Evolutionary conservation across 2,797 vertebrate species (phyloP).

Genomic region (Acropternis orthonyx): DNA sequence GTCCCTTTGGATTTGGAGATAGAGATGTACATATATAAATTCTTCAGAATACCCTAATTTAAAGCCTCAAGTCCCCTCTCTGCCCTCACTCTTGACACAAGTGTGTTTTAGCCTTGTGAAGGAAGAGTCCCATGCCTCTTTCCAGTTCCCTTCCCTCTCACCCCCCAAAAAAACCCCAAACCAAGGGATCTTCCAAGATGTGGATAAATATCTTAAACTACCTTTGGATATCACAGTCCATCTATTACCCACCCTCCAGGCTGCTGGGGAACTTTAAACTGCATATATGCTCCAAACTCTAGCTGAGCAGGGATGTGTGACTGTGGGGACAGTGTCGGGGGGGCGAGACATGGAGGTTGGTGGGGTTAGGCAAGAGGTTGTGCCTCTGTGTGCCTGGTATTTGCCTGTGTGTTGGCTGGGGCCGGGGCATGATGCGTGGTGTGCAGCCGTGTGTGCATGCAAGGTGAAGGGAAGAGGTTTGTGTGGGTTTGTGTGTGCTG

Average conservation of each 20-base stretch:
- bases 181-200: background rate
- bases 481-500: fast-evolving
- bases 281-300: background rate
- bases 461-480: background rate
- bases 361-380: background rate
- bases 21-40: background rate
- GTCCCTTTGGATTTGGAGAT: conserved; percentile 44
- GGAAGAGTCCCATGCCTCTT: background rate
- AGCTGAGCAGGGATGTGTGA: background rate
- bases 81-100: background rate
- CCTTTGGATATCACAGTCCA: background rate
- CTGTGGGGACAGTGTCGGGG: background rate
- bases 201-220: background rate
- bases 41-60: conserved; percentile 11
- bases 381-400: background rate
- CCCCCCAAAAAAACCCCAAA: background rate
- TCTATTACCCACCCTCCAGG: background rate
- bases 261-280: background rate
- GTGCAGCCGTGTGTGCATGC: fast-evolving
- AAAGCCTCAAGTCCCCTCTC: background rate
- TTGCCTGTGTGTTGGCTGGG: background rate
- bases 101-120: background rate
- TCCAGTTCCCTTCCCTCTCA: background rate
- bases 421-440: background rate
- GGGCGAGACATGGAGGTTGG: fast-evolving